These are phyloP conservation scores for Apoda limacodes DNA, from an alignment of 2,888 invertebrate genomes.

Conservation along the genomic window DNA sequence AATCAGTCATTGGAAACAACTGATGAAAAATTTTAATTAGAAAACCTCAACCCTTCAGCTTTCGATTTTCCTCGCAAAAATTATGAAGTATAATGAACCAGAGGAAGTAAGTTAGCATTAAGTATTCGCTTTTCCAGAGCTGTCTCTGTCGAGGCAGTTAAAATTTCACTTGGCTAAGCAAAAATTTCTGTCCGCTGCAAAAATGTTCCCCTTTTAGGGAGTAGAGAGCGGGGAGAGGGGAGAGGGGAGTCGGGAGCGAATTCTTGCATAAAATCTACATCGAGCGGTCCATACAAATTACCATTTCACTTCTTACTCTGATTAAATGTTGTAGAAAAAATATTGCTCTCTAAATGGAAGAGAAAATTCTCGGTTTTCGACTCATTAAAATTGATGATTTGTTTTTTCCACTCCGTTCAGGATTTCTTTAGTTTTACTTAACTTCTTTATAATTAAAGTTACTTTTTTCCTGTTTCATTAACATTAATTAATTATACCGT, in stretches of 20 bases:
- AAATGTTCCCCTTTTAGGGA: constrained; percentile 63
- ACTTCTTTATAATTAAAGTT: constrained; percentile 21
- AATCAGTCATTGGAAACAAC: constrained; percentile 16
- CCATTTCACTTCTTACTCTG: constrained; percentile 68
- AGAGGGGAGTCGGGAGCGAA: constrained; percentile 55
- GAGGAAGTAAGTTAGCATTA: constrained; percentile 66
- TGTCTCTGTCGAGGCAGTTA: constrained; percentile 67
- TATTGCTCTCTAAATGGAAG: constrained; percentile 65
- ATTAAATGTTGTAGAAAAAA: constrained; percentile 71
- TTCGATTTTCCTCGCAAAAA: constrained; percentile 27
- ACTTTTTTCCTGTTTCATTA: constrained; percentile 19
- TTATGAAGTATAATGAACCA: constrained; percentile 67
- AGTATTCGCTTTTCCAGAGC: constrained; percentile 65
- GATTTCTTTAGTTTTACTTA: constrained; percentile 38
- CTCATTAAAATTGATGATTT: constrained; percentile 66
- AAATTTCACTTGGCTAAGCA: constrained; percentile 70
- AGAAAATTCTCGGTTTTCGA: constrained; percentile 65
- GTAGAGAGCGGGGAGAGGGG: too few relatives aligned
- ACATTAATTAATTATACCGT: too few relatives aligned
- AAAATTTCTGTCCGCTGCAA: constrained; percentile 68
- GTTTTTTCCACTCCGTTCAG: constrained; percentile 35
- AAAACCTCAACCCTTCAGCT: background rate
- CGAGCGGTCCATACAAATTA: constrained; percentile 70
- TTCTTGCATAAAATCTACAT: constrained; percentile 70
- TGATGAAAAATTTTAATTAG: constrained; percentile 14